Conservation (phyloP, 2,888 invertebrate genomes). For the Eristalis arbustorum region DNA sequence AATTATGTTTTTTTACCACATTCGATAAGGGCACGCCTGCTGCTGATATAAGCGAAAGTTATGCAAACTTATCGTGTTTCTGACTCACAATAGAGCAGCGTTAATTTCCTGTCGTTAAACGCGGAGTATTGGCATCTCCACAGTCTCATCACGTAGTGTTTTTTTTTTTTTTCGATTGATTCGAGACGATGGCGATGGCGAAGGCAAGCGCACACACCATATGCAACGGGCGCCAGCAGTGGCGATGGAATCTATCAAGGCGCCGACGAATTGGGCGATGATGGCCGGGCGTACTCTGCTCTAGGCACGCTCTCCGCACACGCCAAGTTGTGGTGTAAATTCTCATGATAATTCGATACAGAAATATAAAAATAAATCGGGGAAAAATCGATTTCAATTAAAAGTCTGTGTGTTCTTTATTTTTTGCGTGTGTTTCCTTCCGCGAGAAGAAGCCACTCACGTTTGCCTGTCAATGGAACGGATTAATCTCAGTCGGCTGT, state of each 20-base stretch:
- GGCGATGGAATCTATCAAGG: background rate
- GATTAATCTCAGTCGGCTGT: background rate
- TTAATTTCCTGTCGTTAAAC: background rate
- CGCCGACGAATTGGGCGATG: background rate
- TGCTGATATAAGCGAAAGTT: background rate
- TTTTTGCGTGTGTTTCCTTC: too few relatives aligned
- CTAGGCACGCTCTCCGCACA: background rate
- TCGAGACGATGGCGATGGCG: background rate
- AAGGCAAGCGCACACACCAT: too few relatives aligned
- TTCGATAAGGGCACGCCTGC: background rate
- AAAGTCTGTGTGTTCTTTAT: background rate
- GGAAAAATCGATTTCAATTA: constrained; percentile 5
- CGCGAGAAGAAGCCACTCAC: background rate
- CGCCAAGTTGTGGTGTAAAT: background rate
- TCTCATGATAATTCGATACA: background rate
- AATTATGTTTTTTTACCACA: too few relatives aligned
- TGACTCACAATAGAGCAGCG: background rate
- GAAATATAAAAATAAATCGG: background rate
- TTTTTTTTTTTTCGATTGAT: background rate
- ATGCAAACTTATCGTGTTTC: background rate
- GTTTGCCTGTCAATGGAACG: background rate
- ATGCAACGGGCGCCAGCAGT: background rate
- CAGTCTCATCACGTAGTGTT: background rate
- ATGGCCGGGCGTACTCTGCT: background rate
- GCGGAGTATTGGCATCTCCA: background rate